Conservation (phyloP, 2,888 invertebrate genomes). For the Hirtodrosophila cameraria region DNA sequence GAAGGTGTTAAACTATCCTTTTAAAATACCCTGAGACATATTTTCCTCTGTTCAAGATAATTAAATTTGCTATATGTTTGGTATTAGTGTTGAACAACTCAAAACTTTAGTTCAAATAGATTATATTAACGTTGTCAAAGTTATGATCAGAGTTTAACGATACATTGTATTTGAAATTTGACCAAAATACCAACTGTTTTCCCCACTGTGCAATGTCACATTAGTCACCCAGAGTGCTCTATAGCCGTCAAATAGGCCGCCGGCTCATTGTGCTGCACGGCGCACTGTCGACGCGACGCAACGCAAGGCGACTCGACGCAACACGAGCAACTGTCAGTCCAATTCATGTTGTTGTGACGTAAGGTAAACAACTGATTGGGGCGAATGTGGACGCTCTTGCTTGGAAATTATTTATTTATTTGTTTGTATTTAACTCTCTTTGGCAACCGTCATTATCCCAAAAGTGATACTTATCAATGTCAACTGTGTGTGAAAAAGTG, state of each 20-base stretch:
- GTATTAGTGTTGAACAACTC: too few relatives aligned
- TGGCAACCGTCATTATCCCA: background rate
- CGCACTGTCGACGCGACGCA: conserved; percentile 1
- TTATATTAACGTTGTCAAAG: too few relatives aligned
- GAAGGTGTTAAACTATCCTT: too few relatives aligned
- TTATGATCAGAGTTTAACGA: too few relatives aligned
- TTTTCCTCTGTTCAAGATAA: too few relatives aligned
- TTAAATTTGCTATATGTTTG: too few relatives aligned
- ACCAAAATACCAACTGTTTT: background rate
- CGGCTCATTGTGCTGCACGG: conserved; percentile 7
- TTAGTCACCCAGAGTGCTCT: conserved; percentile 21
- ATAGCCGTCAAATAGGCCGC: conserved; percentile 14
- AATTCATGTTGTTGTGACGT: conserved; percentile 25
- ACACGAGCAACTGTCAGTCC: conserved; percentile 16
- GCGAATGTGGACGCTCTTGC: conserved; percentile 14
- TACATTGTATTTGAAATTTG: too few relatives aligned
- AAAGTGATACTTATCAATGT: background rate
- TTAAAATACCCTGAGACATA: too few relatives aligned
- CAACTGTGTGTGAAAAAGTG: too few relatives aligned
- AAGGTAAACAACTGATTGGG: conserved; percentile 26
- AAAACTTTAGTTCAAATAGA: too few relatives aligned
- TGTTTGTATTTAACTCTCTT: conserved; percentile 13
- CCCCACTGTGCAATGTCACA: conserved; percentile 23
- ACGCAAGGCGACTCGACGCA: background rate
- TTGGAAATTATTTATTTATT: conserved; percentile 18